Percentiles rank a stretch among this genome's conserved stretches.
phyloP scores from a whole-genome alignment of 2,797 vertebrate species.

The Microctenopoma steveboyesi region DNA sequence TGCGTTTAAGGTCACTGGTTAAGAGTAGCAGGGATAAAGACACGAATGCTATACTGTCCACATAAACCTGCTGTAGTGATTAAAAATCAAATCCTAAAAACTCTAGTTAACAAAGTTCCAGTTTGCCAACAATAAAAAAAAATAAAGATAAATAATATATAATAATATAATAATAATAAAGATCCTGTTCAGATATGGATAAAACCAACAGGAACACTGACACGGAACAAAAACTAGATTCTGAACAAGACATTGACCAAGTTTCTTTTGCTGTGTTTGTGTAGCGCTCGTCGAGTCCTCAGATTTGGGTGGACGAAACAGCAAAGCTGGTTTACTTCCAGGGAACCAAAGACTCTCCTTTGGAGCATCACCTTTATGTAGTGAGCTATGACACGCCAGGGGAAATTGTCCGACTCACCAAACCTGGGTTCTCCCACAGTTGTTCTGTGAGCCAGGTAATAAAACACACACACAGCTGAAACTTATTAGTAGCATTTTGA shows the following conservation, averaged over 20 bases:
- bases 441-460: constrained; percentile 92
- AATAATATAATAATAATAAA: no score
- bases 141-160: no score
- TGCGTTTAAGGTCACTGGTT: not conserved
- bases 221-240: not conserved
- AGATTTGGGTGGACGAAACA: constrained; percentile 92
- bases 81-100: no score
- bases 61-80: no score
- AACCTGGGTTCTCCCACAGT: constrained; percentile 90
- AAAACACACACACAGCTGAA: constrained; percentile 6
- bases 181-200: no score
- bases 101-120: no score
- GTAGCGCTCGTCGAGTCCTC: constrained; percentile 71
- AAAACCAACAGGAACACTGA: not conserved
- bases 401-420: constrained; percentile 89
- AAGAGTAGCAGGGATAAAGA: no score
- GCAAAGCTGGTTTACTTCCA: constrained; percentile 91
- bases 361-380: constrained; percentile 93
- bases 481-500: no score
- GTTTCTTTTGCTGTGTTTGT: constrained; percentile 4
- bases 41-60: not conserved
- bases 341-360: constrained; percentile 90
- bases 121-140: not conserved
- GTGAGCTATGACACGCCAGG: constrained; percentile 86
- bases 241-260: not conserved